Base-by-base conservation (phyloP, 23 tunicate species). In the Aplidium turbinatum region DNA sequence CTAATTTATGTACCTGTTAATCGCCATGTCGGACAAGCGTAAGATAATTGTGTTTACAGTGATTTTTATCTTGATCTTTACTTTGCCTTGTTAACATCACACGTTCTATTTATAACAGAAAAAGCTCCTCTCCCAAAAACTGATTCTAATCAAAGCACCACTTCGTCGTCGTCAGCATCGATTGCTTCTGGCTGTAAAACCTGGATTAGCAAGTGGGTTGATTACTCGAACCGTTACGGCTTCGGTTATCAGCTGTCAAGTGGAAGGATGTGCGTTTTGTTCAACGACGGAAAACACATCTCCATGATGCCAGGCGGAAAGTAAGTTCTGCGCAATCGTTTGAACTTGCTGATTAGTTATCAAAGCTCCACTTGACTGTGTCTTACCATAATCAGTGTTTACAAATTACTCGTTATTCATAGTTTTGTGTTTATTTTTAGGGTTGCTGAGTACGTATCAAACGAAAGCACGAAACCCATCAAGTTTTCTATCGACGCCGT, bases 171-270 rank as follows among this genome's bases (percentile, higher is more conserved):
- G 7, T 13, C 51, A 4, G 11, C 2, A 3, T 3, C 11, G 28
- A 27, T 3, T 6, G n/a, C 16, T 13, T 27, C 36, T 19, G 19
- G 50, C 9, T 25, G 58, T 3, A 26, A 47, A 30, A 82, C 87
- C 26, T 93, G 88, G 93, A 77, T 95, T 55, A 77, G 84, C 66
- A 88, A 95, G 53, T 95, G 99, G 99, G 99, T 95, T 32, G 99
- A 95, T 66, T 95, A 88, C 72, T 88, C 93, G 22, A 95, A 95
- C 84, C 82, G 86, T 11, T 95, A 95, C 53, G 99, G 99, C n/a
- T 95, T 95, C 51, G 99, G 99, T 21, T 95, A 95, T 54, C 90
- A 84, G 48, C 81, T 95, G 29, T 73, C 99, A 1, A 74, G 81
- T 51, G 96, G 99, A 27, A 68, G 78, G 21, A 83, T 95, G 7